phyloP scores from a whole-genome alignment of 2,113 vertebrate species.

The Paramisgurnus dabryanus region DNA sequence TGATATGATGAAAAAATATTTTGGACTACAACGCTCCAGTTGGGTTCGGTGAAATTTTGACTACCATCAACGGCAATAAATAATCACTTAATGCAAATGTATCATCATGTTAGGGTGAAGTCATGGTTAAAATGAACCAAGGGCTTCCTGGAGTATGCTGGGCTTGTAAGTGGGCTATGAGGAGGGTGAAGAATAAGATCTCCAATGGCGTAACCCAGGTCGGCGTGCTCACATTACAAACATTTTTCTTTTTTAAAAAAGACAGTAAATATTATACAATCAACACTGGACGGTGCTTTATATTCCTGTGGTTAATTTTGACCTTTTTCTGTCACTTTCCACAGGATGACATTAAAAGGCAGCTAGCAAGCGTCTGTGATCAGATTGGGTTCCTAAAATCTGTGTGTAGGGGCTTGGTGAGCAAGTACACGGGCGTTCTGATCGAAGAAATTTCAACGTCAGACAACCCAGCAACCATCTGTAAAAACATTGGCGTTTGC shows the following conservation, averaged over 20 bases:
- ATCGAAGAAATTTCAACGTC: slow-evolving; percentile 60
- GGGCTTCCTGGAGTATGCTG: slow-evolving; percentile 59
- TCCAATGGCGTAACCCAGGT: slow-evolving; percentile 28
- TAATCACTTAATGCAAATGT: too few relatives aligned
- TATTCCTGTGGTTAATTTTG: too few relatives aligned
- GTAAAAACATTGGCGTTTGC: slow-evolving; percentile 59
- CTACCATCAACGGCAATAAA: neutral
- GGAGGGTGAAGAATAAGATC: slow-evolving; percentile 44
- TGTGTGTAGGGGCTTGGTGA: slow-evolving; percentile 51
- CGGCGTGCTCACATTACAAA: neutral
- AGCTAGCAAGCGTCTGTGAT: slow-evolving; percentile 46
- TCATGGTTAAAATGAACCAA: neutral
- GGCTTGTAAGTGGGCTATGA: slow-evolving; percentile 62
- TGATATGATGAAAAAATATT: too few relatives aligned
- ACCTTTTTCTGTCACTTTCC: neutral
- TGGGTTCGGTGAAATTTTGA: too few relatives aligned
- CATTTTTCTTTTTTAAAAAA: too few relatives aligned
- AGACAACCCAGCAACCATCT: slow-evolving; percentile 63
- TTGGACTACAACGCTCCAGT: too few relatives aligned
- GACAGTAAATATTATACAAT: too few relatives aligned
- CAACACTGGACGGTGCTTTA: too few relatives aligned
- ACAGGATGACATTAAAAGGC: slow-evolving; percentile 25
- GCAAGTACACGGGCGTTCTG: neutral
- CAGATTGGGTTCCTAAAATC: slow-evolving; percentile 52
- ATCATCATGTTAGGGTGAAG: neutral